Base-by-base conservation (phyloP, 2,888 invertebrate genomes). In the Hydraecia micacea region DNA sequence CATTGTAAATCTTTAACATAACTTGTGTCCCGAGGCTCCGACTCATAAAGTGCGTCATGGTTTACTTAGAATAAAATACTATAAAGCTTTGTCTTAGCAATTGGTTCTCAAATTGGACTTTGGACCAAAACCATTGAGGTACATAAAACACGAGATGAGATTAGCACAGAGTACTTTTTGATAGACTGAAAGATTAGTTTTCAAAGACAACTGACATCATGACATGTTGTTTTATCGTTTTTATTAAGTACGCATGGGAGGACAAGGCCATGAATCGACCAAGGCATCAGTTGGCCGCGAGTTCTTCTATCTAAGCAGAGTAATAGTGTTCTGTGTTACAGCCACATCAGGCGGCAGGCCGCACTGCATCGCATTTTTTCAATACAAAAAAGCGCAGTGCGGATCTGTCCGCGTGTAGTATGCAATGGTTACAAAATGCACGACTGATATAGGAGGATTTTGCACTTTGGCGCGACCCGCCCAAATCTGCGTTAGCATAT, bases 131-230 rank as follows among this genome's bases (percentile, higher is more conserved):
- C n/a, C n/a, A n/a, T n/a, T n/a, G n/a, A n/a, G n/a, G n/a, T n/a
- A n/a, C n/a, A n/a, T n/a, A n/a, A n/a, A n/a, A n/a, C n/a, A n/a
- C n/a, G n/a, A n/a, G n/a, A 36, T 36, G 36, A 36, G 36, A 1
- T 36, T 3, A 36, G 36, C 36, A 36, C 36, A 36, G 36, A 36
- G 36, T 36, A 36, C 36, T 36, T 36, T 36, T 36, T 36, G 36
- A 36, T 36, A 36, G 36, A 36, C 2, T 36, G 36, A n/a, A n/a
- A n/a, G 18, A 36, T 39, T 28, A 25, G 25, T 63, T 63, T 58
- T 74, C 46, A 74, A 46, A 78, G 63, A 78, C 70, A 78, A 78
- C 52, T 63, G 69, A 63, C 63, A 78, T 58, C 28, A 42, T 63
- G 69, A 55, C 63, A 78, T 66, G 28, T 52, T 25, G 3, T 39